Evolutionary conservation across 2,888 invertebrate species (phyloP), one percentile per base, ranked within the genome.

Genomic region (Eristalinus sepulchralis): DNA sequence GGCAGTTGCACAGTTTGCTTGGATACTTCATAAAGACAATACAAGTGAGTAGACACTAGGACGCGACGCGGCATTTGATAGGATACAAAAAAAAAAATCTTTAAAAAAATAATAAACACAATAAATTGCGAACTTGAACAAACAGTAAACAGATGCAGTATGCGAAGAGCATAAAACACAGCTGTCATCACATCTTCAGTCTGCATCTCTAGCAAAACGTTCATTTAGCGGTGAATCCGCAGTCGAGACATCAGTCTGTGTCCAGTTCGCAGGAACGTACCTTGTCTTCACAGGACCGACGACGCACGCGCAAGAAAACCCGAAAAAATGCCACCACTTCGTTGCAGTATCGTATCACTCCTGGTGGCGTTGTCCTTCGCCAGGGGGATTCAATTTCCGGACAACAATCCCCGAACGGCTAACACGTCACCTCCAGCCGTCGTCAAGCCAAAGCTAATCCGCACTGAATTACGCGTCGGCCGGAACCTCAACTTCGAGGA

Each of bases 1-100:
- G 47, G 27, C 78, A 75, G 83, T 59, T 86, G 86, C 83, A 86
- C 86, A 86, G 86, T 86, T 86, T 75, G 86, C 59, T 86, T 47
- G 47, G 83, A 83, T 86, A 86, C 86, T 86, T 75, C 86, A 75
- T 79, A 67, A 73, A 82, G 86, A 71, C 82, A 73, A 86, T 86
- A 83, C 83, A 75, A 75, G 31, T 67, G 64, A 57, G 75, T 77
- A 71, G 57, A 34, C 36, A 62, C 34, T 72, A 27, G 72, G 63
- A 64, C 66, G 36, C 62, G 24, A 55, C 31, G 9, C 53, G 63
- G 60, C 82, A 55, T 75, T 64, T 68, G n/a, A 47, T 47, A 17
- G 47, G 47, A 17, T 6, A 17, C 17, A n/a, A 47, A 47, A 8
- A 47, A 47, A 17, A 71, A 57, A 2, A 71, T n/a, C n/a, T n/a